Evolutionary conservation across 2,113 vertebrate species (phyloP).

Genomic region (Colinus virginianus): DNA sequence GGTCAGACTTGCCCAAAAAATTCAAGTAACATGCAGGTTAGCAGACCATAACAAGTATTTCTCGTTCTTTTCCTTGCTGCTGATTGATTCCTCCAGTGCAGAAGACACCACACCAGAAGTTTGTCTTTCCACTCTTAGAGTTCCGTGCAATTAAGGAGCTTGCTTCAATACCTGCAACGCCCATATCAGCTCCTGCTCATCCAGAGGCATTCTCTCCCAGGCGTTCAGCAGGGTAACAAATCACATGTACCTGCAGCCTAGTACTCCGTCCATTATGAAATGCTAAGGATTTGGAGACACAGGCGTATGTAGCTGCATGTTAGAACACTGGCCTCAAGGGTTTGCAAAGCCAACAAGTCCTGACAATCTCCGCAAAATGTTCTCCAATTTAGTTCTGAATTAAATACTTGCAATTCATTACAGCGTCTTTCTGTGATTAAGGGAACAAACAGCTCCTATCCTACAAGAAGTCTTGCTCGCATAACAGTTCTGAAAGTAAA

Average conservation of each 20-base stretch:
- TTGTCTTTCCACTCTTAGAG: conserved; percentile 34
- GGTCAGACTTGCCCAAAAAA: conserved; percentile 11
- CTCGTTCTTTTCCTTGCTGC: conserved; percentile 45
- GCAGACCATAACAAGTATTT: conserved; percentile 34
- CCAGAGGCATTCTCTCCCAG: conserved; percentile 36
- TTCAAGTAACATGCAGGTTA: conserved; percentile 23
- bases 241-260: conserved; percentile 33
- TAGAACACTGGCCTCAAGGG: conserved; percentile 19
- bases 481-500: background rate
- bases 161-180: conserved; percentile 45
- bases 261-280: conserved; percentile 47
- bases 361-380: conserved; percentile 42
- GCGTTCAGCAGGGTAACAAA: conserved; percentile 29
- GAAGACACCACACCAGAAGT: conserved; percentile 55
- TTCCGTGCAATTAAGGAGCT: conserved; percentile 41
- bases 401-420: conserved; percentile 46
- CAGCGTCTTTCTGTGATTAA: background rate
- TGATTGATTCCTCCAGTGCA: conserved; percentile 40
- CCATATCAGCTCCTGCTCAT: conserved; percentile 42
- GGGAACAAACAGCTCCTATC: conserved; percentile 10
- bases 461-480: conserved; percentile 5
- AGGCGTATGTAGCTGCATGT: background rate
- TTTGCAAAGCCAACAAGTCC: conserved; percentile 64
- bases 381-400: conserved; percentile 54
- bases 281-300: conserved; percentile 37